Evolutionary conservation across 2,888 invertebrate genomes (phyloP), one percentile per base, ranked within the genome.

Genomic region (Pandemis cinnamomeana): DNA sequence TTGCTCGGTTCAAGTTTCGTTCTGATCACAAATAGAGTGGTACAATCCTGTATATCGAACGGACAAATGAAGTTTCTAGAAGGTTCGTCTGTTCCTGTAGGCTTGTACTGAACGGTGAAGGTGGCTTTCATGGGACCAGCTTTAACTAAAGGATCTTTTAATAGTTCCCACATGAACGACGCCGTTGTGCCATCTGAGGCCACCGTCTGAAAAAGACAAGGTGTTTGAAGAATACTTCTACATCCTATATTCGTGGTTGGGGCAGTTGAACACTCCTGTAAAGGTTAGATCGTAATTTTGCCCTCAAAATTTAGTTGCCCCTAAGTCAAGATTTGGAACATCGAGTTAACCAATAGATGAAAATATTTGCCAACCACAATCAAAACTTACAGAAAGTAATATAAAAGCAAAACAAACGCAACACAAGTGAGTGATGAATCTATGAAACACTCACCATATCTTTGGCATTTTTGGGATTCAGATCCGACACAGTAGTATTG

Each of bases 81-180:
- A 76, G 80, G 90, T 75, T 84, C 94, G 78, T 81, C 91, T 77
- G 76, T 82, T 83, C 79, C 87, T 62, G 77, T 86, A 0, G 85
- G 83, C 0, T 81, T 81, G 83, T 94, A 94, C 51, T 86, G 82
- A 6, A 94, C 89, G 0, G 89, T 84, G 84, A 94, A 94, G 0
- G 82, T 83, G 0, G 92, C 93, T 77, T 91, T 95, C 81, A 95
- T 89, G 0, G 95, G 95, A 0, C 92, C 88, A 0, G 95, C 95
- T 72, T 92, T 92, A 10, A 95, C 95, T n/a, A 96, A 81, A 0
- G 95, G 95, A 71, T 95, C 95, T 76, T 96, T 95, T 41, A 95
- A 95, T 1, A 97, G 90, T 87, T 98, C 97, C 97, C 98, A 98
- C 94, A 98, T 95, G 86, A 97, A 98, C 0, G 97, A 97, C 0